Evolutionary conservation across 1,140 invertebrate genomes (phyloP), one percentile per base, ranked within the genome.

Genomic region (Diabrotica virgifera): DNA sequence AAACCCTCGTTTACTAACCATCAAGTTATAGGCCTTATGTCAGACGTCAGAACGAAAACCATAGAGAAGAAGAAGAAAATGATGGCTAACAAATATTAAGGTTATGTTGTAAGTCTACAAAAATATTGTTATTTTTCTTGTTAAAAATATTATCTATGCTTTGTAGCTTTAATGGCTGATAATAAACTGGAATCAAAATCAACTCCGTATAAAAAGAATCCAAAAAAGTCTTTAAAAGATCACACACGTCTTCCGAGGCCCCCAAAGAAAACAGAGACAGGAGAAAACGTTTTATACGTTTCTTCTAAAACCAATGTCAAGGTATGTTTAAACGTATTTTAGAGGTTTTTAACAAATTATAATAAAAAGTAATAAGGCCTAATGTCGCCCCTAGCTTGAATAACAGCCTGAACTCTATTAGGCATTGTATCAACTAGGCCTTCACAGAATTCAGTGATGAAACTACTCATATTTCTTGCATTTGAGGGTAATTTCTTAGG

Each of bases 241-340:
- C 71, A 76, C 53, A 68, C 61, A 52, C 68, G 75, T 52, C 67
- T 70, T 8, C 77, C 77, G 59, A 59, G 76, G 52, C 69, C 66
- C 7, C 71, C 74, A 0, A 64, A 62, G 59, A 78, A 78, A 63
- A 66, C 62, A 8, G 69, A 75, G 66, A 63, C 52, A 52, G 70
- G 65, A 0, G 61, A 73, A 59, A 73, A 69, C 46, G 79, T 86
- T 62, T 76, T 87, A 69, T 87, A 84, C 64, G 80, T 87, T 11
- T 86, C 80, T 53, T 85, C 82, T 52, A 86, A 83, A 71, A 82
- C 84, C 0, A 79, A 82, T 74, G 83, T 84, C 55, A 84, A 86
- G 80, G 86, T 86, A 80, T 72, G 14, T 61, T 9, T 46, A 58
- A 52, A 24, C 1, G 24, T 24, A 24, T 24, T 24, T 24, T 24